These are phyloP conservation scores for Myotis daubentonii DNA, from an alignment of 2,797 vertebrate species.

Conservation along the genomic window DNA sequence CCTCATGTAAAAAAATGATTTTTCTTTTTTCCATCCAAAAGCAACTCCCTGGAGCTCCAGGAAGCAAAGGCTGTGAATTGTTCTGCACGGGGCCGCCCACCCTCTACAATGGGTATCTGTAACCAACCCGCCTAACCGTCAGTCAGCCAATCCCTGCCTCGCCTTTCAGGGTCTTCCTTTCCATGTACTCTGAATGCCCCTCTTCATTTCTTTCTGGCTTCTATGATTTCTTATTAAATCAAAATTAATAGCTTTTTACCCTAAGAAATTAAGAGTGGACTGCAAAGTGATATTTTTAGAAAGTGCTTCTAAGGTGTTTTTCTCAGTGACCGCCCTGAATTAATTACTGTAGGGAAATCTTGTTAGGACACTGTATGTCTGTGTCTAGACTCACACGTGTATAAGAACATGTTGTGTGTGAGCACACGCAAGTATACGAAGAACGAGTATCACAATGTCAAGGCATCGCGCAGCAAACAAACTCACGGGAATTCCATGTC, in stretches of 20 bases:
- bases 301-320: background rate
- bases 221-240: background rate
- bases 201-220: background rate
- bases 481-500: background rate
- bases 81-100: background rate
- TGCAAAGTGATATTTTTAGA: background rate
- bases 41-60: background rate
- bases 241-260: background rate
- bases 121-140: background rate
- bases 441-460: accelerated
- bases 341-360: background rate
- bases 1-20: background rate
- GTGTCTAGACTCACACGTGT: background rate
- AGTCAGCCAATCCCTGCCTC: background rate
- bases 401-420: background rate
- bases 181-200: background rate
- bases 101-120: background rate
- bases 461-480: accelerated
- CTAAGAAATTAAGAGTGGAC: background rate
- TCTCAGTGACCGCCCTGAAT: background rate
- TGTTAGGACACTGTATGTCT: background rate
- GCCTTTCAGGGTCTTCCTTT: background rate
- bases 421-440: accelerated
- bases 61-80: background rate
- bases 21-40: background rate